These are phyloP conservation scores for Pachymerium ferrugineum DNA, from an alignment of 2,888 invertebrate species.

Conservation along the genomic window DNA sequence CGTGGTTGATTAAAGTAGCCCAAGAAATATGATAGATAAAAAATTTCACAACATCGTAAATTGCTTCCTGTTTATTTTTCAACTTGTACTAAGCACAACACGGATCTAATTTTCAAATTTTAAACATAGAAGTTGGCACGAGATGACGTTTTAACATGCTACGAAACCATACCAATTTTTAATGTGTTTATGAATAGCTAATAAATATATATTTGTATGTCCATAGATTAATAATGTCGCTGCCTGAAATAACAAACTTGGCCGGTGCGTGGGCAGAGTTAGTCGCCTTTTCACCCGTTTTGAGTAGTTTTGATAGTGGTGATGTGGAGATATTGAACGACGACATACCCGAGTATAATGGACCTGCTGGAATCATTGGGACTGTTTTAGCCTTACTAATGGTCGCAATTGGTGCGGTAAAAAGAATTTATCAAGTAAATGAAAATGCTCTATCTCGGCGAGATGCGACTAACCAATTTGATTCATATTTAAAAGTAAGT, in stretches of 20 bases:
- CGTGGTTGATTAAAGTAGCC: no score
- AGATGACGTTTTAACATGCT: no score
- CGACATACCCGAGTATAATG: constrained; percentile 28
- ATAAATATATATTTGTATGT: no score
- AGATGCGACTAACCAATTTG: neutral
- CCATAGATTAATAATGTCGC: neutral
- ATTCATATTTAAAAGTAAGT: neutral
- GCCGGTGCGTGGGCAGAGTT: constrained; percentile 32
- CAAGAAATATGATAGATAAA: no score
- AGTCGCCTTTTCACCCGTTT: constrained; percentile 12
- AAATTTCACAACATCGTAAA: no score
- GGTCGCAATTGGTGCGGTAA: constrained; percentile 28
- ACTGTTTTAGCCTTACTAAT: neutral
- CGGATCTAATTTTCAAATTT: no score
- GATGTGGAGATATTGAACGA: constrained; percentile 31
- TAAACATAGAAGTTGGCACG: no score
- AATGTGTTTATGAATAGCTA: no score
- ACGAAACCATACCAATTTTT: no score
- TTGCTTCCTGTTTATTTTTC: no score
- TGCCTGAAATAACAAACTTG: neutral
- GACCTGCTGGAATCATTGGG: constrained; percentile 14
- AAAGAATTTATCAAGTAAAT: constrained; percentile 22
- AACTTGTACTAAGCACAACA: no score
- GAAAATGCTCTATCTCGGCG: neutral
- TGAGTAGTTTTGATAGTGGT: neutral